Base-by-base conservation (phyloP, 1,140 invertebrate genomes). In the Ctenoplectra terminalis region DNA sequence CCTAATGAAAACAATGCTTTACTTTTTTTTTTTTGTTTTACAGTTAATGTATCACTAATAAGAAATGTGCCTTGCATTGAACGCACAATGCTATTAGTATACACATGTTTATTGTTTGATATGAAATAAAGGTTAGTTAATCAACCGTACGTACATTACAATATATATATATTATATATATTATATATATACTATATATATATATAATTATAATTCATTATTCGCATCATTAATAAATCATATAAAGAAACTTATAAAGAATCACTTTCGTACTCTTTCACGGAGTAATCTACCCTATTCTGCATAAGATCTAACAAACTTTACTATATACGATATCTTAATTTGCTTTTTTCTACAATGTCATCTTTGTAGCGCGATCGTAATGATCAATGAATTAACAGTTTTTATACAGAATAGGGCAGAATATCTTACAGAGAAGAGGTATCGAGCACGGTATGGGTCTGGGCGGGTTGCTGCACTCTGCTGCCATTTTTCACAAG, bases 111-210 rank as follows among this genome's bases (percentile, higher is more conserved):
- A 92, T 92, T 92, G 79, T 90, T 90, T 81, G 88, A 92, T 91
- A 92, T 76, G 90, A 92, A 93, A 92, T 90, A 91, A 93, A 93
- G 79, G 85, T 92, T 90, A 91, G 85, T 90, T 87, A 88, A 90
- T 88, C 86, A 90, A 91, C 70, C 79, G 87, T 90, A 80, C 82
- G 80, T 91, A 90, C 85, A 90, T 88, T 90, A 89, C 50, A 81
- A 82, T 83, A 85, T 75, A 81, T 58, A 79, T 79, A 63, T 78
- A 60, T 69, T 67, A 77, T 78, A 78, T 67, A 77, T 78, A 78
- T 71, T 52, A 78, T 58, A 78, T 48, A 54, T 56, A 56, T 43
- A 34, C 37, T 40, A 40, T 82, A 84, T 73, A 83, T 50, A 63
- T 75, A 77, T 77, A 79, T 76, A 76, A 61, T 37, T 71, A 72